Percentiles rank a stretch among this genome's conserved stretches.
These are phyloP conservation scores for Heteromurus nitidus DNA, from an alignment of 2,888 invertebrate genomes.

Conservation along the genomic window DNA sequence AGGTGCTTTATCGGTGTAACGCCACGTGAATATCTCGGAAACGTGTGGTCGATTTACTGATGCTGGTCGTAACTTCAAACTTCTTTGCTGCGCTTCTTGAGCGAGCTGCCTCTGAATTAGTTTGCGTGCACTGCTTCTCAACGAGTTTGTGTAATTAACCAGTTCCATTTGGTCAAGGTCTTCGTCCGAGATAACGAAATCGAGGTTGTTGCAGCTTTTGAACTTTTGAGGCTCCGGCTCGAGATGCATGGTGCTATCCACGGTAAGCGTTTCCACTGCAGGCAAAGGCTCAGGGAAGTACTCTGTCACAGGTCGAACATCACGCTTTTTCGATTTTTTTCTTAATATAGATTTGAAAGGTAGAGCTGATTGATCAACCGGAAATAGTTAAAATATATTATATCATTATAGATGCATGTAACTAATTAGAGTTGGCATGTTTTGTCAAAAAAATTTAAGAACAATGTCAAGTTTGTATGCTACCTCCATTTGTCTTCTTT, in stretches of 20 bases:
- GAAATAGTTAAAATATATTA: too few relatives aligned
- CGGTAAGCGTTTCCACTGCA: neutral
- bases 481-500: too few relatives aligned
- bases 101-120: slow-evolving; percentile 58
- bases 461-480: too few relatives aligned
- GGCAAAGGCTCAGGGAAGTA: slow-evolving; percentile 11
- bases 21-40: slow-evolving; percentile 42
- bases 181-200: slow-evolving; percentile 27
- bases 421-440: too few relatives aligned
- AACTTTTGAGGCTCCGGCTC: slow-evolving; percentile 50
- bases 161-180: slow-evolving; percentile 59
- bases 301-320: slow-evolving; percentile 22
- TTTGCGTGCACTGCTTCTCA: slow-evolving; percentile 62
- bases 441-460: too few relatives aligned
- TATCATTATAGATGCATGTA: too few relatives aligned
- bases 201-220: slow-evolving; percentile 58
- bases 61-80: slow-evolving; percentile 39
- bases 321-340: slow-evolving; percentile 34
- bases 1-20: slow-evolving; percentile 13
- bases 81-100: slow-evolving; percentile 37
- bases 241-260: slow-evolving; percentile 21
- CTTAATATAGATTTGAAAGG: slow-evolving; percentile 3
- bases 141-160: slow-evolving; percentile 58
- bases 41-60: slow-evolving; percentile 54
- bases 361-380: too few relatives aligned